Conservation (phyloP, 2,797 vertebrate genomes). For the Enteromius trimaculatus region DNA sequence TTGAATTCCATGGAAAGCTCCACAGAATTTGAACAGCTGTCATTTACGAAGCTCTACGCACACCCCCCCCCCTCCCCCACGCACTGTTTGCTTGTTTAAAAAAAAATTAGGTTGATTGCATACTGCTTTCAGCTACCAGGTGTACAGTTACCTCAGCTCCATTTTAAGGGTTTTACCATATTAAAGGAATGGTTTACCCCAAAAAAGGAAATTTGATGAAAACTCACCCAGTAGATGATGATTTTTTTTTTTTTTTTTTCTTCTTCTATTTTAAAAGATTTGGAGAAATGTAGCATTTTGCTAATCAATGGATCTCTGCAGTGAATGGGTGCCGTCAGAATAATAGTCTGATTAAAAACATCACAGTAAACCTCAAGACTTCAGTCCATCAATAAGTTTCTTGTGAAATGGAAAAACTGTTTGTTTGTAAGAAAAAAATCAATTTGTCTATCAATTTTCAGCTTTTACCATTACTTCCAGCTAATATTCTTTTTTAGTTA, state of each 20-base stretch:
- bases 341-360: neutral
- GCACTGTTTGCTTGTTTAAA: neutral
- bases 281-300: neutral
- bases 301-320: neutral
- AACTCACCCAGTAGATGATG: neutral
- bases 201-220: neutral
- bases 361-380: neutral
- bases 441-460: neutral
- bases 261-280: neutral
- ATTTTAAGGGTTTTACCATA: neutral
- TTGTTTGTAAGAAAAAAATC: neutral
- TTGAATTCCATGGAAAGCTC: slow-evolving; percentile 14
- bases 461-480: neutral
- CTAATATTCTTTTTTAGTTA: too few species aligned
- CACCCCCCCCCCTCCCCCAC: too few species aligned
- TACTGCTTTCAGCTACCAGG: neutral
- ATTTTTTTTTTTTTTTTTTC: neutral
- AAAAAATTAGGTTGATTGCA: neutral
- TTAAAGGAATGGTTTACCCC: neutral
- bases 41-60: neutral
- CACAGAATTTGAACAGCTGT: slow-evolving; percentile 18
- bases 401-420: neutral
- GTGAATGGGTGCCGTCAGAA: neutral
- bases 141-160: neutral
- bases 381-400: neutral